Base-by-base conservation (phyloP, 2,888 invertebrate genomes). In the Sminthurinus aureus region DNA sequence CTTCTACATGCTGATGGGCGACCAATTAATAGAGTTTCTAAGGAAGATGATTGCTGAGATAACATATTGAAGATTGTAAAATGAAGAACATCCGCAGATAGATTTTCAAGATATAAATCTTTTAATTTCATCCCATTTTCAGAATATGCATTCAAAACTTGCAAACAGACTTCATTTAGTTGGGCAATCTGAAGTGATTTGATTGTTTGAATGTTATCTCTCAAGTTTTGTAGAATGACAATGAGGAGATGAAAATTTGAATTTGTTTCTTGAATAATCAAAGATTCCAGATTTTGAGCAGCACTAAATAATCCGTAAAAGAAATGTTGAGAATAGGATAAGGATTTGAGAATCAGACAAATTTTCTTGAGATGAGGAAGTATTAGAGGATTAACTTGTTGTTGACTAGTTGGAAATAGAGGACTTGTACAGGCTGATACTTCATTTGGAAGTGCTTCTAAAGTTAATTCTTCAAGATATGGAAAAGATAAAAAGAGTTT, bases 1-100 rank as follows among this genome's bases (percentile, higher is more conserved):
- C 77, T 77, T 13, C 82, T 26, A 66, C 82, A 82, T n/a, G 82
- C 82, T 0, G 82, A 82, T 0, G 82, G 82, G 20, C 77, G 64
- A 0, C 82, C 82, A 51, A 82, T 82, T 9, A 82, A n/a, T 15
- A 82, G 18, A 12, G 66, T 66, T 69, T 77, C 76, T 51, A 82
- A 51, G 15, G 82, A 50, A 24, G 50, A 18, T 22, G 77, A 24
- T 15, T 82, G 82, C 22, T 69, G 51, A 9, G 67, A 51, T 12
- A 82, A 50, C 6, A 82, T 51, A 11, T 77, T 76, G 22, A 67
- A 82, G 0, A 82, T 66, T 13, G 82, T 82, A 20, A 20, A 24
- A 24, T 82, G 82, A 9, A 76, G 64, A 4, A 77, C 82, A 69
- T 82, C 82, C 4, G 67, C 52, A 0, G 82, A 50, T 20, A 82